These are phyloP conservation scores for Barnardius zonarius DNA, from an alignment of 2,113 vertebrate genomes.

Conservation along the genomic window DNA sequence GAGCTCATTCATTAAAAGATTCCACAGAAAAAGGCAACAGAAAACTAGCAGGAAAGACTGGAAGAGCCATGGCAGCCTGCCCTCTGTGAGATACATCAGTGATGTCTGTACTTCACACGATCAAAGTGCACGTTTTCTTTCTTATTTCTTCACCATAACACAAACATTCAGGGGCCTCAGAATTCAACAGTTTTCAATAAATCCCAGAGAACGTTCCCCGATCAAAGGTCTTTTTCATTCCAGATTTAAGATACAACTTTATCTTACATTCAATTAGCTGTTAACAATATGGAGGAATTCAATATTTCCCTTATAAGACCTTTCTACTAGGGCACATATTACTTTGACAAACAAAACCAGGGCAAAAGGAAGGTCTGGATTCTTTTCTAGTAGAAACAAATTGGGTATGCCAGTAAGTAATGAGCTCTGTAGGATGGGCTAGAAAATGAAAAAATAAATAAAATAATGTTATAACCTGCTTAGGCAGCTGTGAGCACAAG, in stretches of 20 bases:
- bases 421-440: background rate
- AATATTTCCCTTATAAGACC: background rate
- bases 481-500: background rate
- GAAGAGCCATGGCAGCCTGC: background rate
- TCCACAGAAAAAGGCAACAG: background rate
- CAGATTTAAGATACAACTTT: background rate
- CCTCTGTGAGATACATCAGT: fast-evolving
- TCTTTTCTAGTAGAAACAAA: background rate
- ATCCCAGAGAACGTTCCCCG: background rate
- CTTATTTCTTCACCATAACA: background rate
- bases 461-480: background rate
- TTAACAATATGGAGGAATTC: background rate
- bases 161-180: background rate
- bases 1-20: background rate
- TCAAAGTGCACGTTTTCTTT: background rate
- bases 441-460: background rate
- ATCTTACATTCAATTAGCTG: background rate
- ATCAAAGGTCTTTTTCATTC: background rate
- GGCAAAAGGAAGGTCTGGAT: background rate
- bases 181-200: background rate
- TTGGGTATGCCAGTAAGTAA: background rate
- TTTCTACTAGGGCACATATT: background rate
- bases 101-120: background rate
- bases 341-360: background rate
- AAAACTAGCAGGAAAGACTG: background rate